Evolutionary conservation across 1,140 invertebrate genomes (phyloP), one percentile per base, ranked within the genome.

Genomic region (Ericerus pela): DNA sequence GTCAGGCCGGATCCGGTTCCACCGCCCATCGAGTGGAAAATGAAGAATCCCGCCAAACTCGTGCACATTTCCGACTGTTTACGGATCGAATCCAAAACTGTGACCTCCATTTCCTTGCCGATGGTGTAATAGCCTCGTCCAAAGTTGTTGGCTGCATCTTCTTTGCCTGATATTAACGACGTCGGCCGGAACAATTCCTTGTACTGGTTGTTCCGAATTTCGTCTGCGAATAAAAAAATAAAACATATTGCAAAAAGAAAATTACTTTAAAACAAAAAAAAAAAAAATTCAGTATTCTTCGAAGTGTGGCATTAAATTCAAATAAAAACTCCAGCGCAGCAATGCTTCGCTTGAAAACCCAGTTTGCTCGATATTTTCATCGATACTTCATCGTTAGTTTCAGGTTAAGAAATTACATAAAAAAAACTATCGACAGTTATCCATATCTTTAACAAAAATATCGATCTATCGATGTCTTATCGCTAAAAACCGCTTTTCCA

Each of bases 11-110:
- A 88, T 1, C 84, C 84, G 33, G 84, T 88, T 28, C 85, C 85
- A 86, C 85, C 85, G 28, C 85, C 85, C 63, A 87, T 87, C 30
- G 80, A 82, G 67, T 86, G 82, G 68, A 86, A 88, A 12, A 88
- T 72, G 33, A 89, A 75, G 68, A 88, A 88, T 0, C 85, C 85
- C 16, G 55, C 33, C 1, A 84, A 70, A 33, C 80, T 80, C 31
- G 73, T 5, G 60, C 74, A 76, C 33, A 63, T 56, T 36, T 70
- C 69, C 0, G 68, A 57, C 0, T 70, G 58, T 59, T 64, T 65
- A 14, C 67, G 62, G 26, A 72, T 65, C 43, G 66, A 58, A 38
- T 73, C 71, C 43, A 69, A 29, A 16, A 68, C 67, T 2, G 65
- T 51, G 38, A 70, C 68, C 30, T 73, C 64, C 11, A 79, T 73